Evolutionary conservation across 2,113 vertebrate species (phyloP).

Genomic region (Oreotrochilus melanogaster): DNA sequence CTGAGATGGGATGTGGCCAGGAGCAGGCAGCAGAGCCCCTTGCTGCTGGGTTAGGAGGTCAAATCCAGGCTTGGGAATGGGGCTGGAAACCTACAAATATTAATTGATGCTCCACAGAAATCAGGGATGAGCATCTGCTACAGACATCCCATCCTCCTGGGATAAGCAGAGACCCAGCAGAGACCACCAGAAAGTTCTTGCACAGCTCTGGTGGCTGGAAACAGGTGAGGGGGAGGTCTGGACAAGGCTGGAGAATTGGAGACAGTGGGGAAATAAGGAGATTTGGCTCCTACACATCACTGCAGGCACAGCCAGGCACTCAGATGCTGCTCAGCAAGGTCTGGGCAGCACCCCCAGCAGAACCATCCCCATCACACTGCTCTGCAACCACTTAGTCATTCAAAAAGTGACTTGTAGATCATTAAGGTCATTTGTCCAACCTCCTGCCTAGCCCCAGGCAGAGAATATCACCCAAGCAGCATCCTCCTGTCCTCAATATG

Average conservation of each 20-base stretch:
- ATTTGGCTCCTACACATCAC: background rate
- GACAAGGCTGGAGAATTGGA: background rate
- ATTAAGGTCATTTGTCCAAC: background rate
- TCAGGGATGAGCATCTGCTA: background rate
- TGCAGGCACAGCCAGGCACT: background rate
- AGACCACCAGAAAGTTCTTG: background rate
- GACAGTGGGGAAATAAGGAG: background rate
- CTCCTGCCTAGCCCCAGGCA: background rate
- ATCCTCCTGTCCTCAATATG: background rate
- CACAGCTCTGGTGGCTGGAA: background rate
- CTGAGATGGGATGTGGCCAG: background rate
- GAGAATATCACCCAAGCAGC: background rate
- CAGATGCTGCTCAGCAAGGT: background rate
- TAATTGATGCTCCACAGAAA: background rate
- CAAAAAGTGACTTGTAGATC: background rate
- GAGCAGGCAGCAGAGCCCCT: background rate
- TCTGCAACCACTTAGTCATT: background rate
- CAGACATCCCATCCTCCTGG: background rate
- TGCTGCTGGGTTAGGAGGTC: background rate
- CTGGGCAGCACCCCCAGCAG: background rate
- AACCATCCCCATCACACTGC: background rate
- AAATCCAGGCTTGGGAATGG: background rate
- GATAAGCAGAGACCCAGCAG: background rate
- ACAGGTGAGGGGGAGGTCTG: background rate
- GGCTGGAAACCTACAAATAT: background rate